Evolutionary conservation across 2,888 invertebrate genomes (phyloP).

Genomic region (Coenonympha arcania): DNA sequence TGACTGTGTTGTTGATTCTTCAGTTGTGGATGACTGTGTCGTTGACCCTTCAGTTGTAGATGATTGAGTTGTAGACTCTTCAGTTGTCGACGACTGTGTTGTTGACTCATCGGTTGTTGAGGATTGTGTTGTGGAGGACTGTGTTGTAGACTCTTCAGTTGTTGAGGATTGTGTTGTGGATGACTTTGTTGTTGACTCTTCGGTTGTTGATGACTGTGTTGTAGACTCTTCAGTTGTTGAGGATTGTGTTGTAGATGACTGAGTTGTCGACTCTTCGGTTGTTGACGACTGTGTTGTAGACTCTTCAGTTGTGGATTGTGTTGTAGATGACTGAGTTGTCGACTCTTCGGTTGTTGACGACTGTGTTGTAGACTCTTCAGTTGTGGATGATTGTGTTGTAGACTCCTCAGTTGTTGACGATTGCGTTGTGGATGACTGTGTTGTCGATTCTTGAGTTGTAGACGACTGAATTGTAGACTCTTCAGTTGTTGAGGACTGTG

Average conservation of each 20-base stretch:
- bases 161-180: conserved; percentile 2
- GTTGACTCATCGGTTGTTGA: conserved; percentile 29
- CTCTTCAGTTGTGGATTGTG: no score
- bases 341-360: conserved; percentile 32
- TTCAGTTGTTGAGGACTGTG: conserved; percentile 11
- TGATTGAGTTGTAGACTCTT: conserved; percentile 26
- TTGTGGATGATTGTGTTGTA: conserved; percentile 27
- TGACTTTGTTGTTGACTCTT: conserved; percentile 15
- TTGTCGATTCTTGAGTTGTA: conserved; percentile 27
- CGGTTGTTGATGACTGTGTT: conserved; percentile 11
- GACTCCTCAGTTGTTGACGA: conserved; percentile 13
- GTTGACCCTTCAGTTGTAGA: conserved; percentile 12
- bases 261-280: conserved; percentile 17
- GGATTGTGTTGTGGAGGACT: conserved; percentile 6
- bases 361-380: conserved; percentile 29
- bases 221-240: conserved; percentile 14
- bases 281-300: no score
- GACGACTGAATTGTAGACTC: conserved; percentile 18
- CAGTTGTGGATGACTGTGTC: conserved; percentile 30
- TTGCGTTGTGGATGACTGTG: conserved; percentile 27
- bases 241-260: conserved; percentile 19
- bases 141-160: conserved; percentile 30
- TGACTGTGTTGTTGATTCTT: conserved; percentile 26
- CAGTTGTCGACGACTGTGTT: conserved; percentile 25
- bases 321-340: no score